Base-by-base conservation (phyloP, 1,140 invertebrate species). In the Hyles vespertilio region DNA sequence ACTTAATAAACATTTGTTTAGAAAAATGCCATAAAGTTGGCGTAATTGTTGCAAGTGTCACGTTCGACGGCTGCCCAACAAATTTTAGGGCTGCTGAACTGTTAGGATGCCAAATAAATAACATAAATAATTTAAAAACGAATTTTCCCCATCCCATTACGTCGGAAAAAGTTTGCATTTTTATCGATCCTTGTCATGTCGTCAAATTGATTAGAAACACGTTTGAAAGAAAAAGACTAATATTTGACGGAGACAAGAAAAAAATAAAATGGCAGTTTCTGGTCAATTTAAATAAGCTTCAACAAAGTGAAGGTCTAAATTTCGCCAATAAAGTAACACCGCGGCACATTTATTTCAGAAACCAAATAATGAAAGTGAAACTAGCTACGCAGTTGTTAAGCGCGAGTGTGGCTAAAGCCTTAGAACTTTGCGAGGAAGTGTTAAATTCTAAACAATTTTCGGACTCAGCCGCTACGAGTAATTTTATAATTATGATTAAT, bases 101-200 rank as follows among this genome's bases (percentile, higher is more conserved):
- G 3, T 45, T 67, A 33, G 68, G 68, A 4, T 64, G 68, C 54
- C 34, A 58, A 6, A 49, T 67, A 12, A 44, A n/a, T 36, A 22
- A 61, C 40, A n/a, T 59, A 6, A 11, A 55, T 22, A 65, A 71
- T 65, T 48, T 58, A 7, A 51, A 69, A 57, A 68, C 69, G 61
- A 47, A n/a, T n/a, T n/a, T n/a, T n/a, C n/a, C n/a, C n/a, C n/a
- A n/a, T n/a, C n/a, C n/a, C n/a, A n/a, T n/a, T n/a, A n/a, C n/a
- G n/a, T n/a, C n/a, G n/a, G n/a, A n/a, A n/a, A n/a, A n/a, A n/a
- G 62, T 88, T 11, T 56, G 63, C 52, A 45, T 76, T 49, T 69
- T 84, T 58, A 54, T 79, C 34, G 79, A 85, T 59, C 54, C 79
- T 32, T 87, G 79, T 50, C 82, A 87, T 69, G n/a, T n/a, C n/a